phyloP scores from a whole-genome alignment of 2,113 vertebrate genomes.

The Zosterops lateralis region DNA sequence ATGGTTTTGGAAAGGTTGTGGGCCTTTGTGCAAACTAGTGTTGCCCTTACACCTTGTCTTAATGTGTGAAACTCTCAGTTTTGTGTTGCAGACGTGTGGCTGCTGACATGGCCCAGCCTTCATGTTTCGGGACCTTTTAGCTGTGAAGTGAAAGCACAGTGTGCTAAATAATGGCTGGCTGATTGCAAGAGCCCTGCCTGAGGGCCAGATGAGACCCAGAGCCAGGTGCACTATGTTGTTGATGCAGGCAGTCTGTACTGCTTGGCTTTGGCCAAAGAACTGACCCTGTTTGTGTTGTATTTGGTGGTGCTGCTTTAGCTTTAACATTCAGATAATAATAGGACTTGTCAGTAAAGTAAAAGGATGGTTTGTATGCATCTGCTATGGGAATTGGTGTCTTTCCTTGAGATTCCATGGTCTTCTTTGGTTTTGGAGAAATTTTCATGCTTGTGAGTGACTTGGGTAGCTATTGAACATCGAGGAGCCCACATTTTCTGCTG shows the following conservation, averaged over 20 bases:
- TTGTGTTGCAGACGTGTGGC: fast-evolving
- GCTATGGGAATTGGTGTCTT: background rate
- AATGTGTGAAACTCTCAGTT: background rate
- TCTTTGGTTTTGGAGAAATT: background rate
- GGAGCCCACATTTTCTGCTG: background rate
- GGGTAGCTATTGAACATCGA: background rate
- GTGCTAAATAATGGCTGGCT: background rate
- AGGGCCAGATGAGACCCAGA: background rate
- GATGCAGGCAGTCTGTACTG: background rate
- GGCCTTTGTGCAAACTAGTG: background rate
- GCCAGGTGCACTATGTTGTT: background rate
- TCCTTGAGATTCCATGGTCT: background rate
- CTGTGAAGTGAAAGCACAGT: background rate
- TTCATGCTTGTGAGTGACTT: background rate
- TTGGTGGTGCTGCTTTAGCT: background rate
- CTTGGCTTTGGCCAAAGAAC: background rate
- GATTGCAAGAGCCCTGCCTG: background rate
- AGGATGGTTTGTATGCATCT: background rate
- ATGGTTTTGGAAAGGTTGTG: background rate
- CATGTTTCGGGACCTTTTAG: fast-evolving
- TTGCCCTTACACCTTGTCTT: background rate
- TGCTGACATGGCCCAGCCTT: background rate
- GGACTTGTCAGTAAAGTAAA: background rate
- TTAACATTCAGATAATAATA: background rate
- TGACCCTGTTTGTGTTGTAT: fast-evolving